These are phyloP conservation scores for Suillia variegata DNA, from an alignment of 2,888 invertebrate genomes.

Conservation along the genomic window DNA sequence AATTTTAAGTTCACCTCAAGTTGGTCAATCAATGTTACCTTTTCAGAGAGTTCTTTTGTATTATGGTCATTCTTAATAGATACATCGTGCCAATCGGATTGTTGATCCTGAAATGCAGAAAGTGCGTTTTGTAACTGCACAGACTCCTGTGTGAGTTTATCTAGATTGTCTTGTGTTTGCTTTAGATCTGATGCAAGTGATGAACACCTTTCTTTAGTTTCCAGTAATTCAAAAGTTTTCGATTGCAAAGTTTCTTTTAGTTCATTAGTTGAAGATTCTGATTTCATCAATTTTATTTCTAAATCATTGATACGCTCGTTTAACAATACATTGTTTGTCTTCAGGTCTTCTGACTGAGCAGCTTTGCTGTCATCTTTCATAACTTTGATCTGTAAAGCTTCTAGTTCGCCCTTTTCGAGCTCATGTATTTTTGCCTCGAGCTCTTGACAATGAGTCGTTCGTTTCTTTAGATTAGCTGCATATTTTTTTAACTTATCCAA, in stretches of 20 bases:
- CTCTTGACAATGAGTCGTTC: conserved; percentile 69
- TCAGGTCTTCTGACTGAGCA: conserved; percentile 17
- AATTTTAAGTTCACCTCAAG: neutral
- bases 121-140: conserved; percentile 22
- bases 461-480: conserved; percentile 77
- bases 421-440: conserved; percentile 65
- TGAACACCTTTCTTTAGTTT: conserved; percentile 13
- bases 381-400: conserved; percentile 37
- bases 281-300: neutral
- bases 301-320: conserved; percentile 18
- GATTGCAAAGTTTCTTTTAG: conserved; percentile 12
- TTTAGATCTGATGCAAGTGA: conserved; percentile 13
- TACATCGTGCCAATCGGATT: too few relatives aligned
- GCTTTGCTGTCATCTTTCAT: conserved; percentile 36
- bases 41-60: neutral
- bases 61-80: too few relatives aligned
- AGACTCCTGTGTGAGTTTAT: neutral
- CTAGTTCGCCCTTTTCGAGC: conserved; percentile 33
- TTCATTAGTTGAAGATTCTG: neutral
- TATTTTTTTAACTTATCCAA: conserved; percentile 80
- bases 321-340: neutral
- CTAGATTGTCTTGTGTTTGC: neutral
- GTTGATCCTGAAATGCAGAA: conserved; percentile 8
- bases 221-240: conserved; percentile 19
- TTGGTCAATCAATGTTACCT: neutral